Percentiles rank a stretch among this genome's conserved stretches.
Evolutionary conservation across 2,113 vertebrate species (phyloP).

Genomic region (Limnothrissa miodon): DNA sequence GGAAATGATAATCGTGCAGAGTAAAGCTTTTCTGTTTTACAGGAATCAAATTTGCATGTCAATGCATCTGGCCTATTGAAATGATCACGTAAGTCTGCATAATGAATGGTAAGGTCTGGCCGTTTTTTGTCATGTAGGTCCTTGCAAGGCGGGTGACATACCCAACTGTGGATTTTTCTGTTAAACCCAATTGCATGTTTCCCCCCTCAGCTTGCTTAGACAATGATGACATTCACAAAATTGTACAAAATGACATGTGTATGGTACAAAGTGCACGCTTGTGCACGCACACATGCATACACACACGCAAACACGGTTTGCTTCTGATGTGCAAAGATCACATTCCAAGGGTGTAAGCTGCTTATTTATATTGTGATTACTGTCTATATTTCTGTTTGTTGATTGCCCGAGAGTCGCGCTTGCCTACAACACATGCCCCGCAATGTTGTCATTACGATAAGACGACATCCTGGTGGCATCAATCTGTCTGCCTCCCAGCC

Average conservation of each 20-base stretch:
- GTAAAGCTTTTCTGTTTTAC: not conserved
- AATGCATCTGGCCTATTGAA: slow-evolving; percentile 8
- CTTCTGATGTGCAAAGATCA: not conserved
- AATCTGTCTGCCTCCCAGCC: slow-evolving; percentile 2
- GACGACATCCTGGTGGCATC: slow-evolving; percentile 6
- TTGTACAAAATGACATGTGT: not conserved
- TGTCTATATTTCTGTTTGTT: slow-evolving; percentile 7
- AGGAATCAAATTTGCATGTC: slow-evolving; percentile 7
- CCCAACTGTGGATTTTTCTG: not conserved
- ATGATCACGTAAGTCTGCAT: not conserved
- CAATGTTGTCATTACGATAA: slow-evolving; percentile 2
- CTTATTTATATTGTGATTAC: slow-evolving; percentile 6
- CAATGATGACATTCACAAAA: not conserved
- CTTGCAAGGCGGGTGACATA: not conserved
- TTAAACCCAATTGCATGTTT: not conserved
- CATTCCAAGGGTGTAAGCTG: not conserved
- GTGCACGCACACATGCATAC: not conserved
- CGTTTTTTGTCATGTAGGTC: not conserved
- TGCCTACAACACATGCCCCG: not conserved
- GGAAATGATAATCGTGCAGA: not conserved
- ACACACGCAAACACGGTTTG: not conserved
- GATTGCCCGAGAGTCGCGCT: not conserved
- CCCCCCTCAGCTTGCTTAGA: not conserved
- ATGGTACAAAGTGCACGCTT: not conserved
- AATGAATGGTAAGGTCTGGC: not conserved